Evolutionary conservation across 2,888 invertebrate genomes (phyloP).

Genomic region (Phania funesta): DNA sequence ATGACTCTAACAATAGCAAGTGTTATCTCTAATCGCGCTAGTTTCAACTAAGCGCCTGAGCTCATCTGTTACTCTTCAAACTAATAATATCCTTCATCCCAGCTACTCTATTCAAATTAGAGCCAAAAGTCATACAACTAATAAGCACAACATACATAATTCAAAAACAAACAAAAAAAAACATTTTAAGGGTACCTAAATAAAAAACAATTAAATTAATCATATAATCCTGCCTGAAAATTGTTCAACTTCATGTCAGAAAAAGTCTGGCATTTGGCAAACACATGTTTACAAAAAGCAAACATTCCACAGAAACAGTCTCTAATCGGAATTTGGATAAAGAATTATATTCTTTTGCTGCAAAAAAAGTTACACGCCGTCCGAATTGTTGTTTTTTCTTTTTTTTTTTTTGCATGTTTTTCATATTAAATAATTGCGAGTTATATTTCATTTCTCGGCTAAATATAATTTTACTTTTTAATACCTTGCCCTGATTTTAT

Average conservation of each 20-base stretch:
- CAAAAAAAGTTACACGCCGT: no score
- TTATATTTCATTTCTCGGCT: constrained; percentile 11
- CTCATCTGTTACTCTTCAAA: no score
- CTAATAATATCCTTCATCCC: no score
- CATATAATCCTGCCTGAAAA: constrained; percentile 19
- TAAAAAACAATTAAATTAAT: constrained; percentile 2
- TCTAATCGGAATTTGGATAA: constrained; percentile 61
- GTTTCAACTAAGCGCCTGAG: no score
- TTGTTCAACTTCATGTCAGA: constrained; percentile 1
- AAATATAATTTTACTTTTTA: constrained; percentile 33
- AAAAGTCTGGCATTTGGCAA: constrained; percentile 77
- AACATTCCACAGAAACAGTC: constrained; percentile 58
- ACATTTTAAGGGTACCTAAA: not conserved
- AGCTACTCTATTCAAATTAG: no score
- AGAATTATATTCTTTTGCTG: no score
- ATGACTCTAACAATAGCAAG: no score
- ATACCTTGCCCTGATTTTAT: constrained; percentile 35
- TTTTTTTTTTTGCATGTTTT: constrained; percentile 2
- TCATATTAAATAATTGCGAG: constrained; percentile 7
- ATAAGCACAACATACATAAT: no score
- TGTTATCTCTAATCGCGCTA: no score
- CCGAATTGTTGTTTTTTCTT: constrained; percentile 46
- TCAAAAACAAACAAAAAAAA: not conserved
- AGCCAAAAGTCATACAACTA: no score
- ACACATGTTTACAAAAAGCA: constrained; percentile 77